Evolutionary conservation across 2,797 vertebrate species (phyloP), one percentile per base, ranked within the genome.

Genomic region (Stomatorhinus walkeri): DNA sequence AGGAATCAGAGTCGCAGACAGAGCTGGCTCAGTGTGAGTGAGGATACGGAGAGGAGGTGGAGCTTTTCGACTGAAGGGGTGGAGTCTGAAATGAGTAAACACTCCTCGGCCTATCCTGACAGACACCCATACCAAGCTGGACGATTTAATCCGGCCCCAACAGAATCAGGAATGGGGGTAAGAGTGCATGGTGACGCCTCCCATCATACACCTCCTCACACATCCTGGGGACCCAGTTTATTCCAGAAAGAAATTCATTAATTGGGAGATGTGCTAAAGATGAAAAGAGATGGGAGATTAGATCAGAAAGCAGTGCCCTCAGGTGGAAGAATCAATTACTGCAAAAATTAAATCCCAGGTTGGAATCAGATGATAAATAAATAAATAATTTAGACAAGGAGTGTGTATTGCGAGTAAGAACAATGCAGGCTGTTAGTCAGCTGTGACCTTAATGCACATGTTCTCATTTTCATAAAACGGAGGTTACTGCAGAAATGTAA

Each of bases 241-340:
- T 14, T 51, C 49, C 49, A 14, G 49, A 51, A 51, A 51, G 49
- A 56, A 61, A 36, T 36, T 54, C 32, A 89, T 89, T 85, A 89
- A 89, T 85, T 81, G 5, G 59, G 85, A 87, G 89, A 89, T 89
- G 89, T 79, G 87, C 19, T 87, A 56, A 87, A 87, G 85, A 92
- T 92, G 89, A 89, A 85, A 89, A 79, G 89, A 89, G 89, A 85
- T 88, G 54, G 89, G 90, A 92, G 89, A 90, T 92, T 92, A 91
- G 90, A 91, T 68, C 85, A 68, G 88, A 85, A 91, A 91, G 91
- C 90, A 90, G 90, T 92, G 91, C 92, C 92, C 91, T 91, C 92
- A 90, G 92, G 92, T 92, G 92, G 92, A 91, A 89, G 89, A 90
- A 90, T 76, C 79, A 83, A 88, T 87, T 87, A 87, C 52, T 89